Percentiles rank a stretch among this genome's conserved stretches.
Conservation (phyloP, 2,888 invertebrate genomes). For the Andrena trimmerana region DNA sequence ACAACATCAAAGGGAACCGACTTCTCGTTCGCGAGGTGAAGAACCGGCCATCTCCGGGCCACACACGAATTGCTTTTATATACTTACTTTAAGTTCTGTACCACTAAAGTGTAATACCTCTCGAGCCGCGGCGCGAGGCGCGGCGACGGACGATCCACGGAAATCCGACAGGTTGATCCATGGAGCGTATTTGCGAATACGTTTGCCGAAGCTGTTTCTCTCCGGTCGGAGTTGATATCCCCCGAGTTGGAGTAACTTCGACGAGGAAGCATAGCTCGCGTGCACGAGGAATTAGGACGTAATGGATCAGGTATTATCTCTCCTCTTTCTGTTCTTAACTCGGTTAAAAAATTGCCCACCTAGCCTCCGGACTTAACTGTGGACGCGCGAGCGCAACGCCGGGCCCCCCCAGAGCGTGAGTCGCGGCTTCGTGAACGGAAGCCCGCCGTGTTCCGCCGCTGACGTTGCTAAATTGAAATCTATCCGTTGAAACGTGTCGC, state of each 20-base stretch:
- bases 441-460: conserved; percentile 27
- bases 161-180: conserved; percentile 19
- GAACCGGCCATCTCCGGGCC: conserved; percentile 85
- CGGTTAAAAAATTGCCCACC: too few relatives aligned
- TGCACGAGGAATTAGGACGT: background rate
- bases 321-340: too few relatives aligned
- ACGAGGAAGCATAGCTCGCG: background rate
- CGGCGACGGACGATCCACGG: conserved; percentile 30
- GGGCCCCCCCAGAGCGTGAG: background rate
- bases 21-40: conserved; percentile 85
- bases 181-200: background rate
- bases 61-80: conserved; percentile 85
- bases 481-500: conserved; percentile 23
- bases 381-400: background rate
- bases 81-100: conserved; percentile 81
- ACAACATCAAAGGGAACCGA: conserved; percentile 84
- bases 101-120: conserved; percentile 80
- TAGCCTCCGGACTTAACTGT: too few relatives aligned
- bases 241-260: background rate
- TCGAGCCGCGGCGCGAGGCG: conserved; percentile 62
- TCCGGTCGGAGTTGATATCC: background rate
- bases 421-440: conserved; percentile 13
- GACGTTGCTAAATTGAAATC: conserved; percentile 55
- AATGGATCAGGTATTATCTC: background rate
- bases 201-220: background rate